Percentiles rank a stretch among this genome's conserved stretches.
Evolutionary conservation across 2,113 vertebrate species (phyloP).

Genomic region (Phocoena sinus): DNA sequence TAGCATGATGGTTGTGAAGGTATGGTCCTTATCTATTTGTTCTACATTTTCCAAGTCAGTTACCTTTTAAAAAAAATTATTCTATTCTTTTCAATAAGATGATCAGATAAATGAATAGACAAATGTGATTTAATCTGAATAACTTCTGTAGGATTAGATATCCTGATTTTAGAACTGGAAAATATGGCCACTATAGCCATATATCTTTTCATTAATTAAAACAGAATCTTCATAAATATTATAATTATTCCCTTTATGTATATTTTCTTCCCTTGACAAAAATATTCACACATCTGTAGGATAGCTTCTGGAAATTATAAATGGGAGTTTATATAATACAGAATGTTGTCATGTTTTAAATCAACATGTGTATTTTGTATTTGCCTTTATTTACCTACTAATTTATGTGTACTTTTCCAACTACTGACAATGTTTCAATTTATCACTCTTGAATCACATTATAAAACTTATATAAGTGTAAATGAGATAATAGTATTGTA

Average conservation of each 20-base stretch:
- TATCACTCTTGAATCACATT: neutral
- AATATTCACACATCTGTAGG: neutral
- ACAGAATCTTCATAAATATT: neutral
- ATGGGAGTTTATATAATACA: neutral
- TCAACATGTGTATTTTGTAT: neutral
- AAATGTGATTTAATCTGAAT: neutral
- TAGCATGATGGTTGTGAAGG: neutral
- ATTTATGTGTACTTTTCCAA: neutral
- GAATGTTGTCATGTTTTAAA: neutral
- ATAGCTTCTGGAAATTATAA: neutral
- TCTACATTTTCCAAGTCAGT: neutral
- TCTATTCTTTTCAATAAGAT: neutral
- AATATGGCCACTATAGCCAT: neutral
- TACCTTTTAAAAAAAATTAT: neutral
- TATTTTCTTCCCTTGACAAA: neutral
- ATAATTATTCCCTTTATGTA: neutral
- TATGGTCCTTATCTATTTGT: neutral
- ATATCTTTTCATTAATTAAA: constrained; percentile 1
- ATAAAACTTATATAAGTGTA: neutral
- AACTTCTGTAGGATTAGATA: neutral
- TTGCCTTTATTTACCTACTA: neutral
- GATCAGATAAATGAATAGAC: neutral
- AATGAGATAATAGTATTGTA: neutral
- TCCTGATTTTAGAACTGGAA: constrained; percentile 6
- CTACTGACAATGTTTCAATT: neutral